A percentile compares a stretch with the other conserved stretches of the same genome.
Conservation (phyloP, 2,888 invertebrate genomes). For the Lepidocyrtinus sp. region DNA sequence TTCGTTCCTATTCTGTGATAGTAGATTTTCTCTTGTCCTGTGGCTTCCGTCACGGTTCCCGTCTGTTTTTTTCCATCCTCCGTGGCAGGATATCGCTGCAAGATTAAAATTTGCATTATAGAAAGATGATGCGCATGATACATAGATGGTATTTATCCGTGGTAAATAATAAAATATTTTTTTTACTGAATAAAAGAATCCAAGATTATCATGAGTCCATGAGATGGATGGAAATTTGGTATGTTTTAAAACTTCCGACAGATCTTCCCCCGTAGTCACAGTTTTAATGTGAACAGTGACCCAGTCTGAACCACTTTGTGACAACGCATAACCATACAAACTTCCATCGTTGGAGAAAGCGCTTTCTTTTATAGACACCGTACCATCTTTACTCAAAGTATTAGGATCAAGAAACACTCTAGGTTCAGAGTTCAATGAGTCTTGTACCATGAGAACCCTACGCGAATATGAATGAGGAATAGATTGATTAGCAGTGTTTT, state of each 20-base stretch:
- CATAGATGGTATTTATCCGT: too few species aligned
- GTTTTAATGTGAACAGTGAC: constrained; percentile 88
- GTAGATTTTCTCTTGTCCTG: constrained; percentile 90
- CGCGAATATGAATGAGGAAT: too few species aligned
- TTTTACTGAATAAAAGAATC: constrained; percentile 94
- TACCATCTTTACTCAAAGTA: constrained; percentile 90
- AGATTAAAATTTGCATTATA: not conserved
- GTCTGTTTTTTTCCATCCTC: not conserved
- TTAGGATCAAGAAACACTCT: constrained; percentile 95
- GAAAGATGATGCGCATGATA: too few species aligned
- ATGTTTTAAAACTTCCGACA: constrained; percentile 89
- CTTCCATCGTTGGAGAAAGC: constrained; percentile 93
- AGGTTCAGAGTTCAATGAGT: constrained; percentile 82
- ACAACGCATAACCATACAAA: constrained; percentile 92
- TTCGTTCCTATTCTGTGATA: constrained; percentile 90
- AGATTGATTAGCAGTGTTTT: too few species aligned
- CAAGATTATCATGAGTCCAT: constrained; percentile 96
- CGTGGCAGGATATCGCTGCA: not conserved
- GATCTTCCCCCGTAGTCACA: constrained; percentile 85
- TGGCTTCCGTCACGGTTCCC: constrained; percentile 75
- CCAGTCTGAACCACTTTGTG: constrained; percentile 97
- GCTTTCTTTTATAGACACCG: constrained; percentile 83
- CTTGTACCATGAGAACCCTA: constrained; percentile 92
- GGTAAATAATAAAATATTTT: constrained; percentile 71
- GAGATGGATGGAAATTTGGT: constrained; percentile 93